These are phyloP conservation scores for Macquaria australasica DNA, from an alignment of 2,113 vertebrate genomes.

Conservation along the genomic window DNA sequence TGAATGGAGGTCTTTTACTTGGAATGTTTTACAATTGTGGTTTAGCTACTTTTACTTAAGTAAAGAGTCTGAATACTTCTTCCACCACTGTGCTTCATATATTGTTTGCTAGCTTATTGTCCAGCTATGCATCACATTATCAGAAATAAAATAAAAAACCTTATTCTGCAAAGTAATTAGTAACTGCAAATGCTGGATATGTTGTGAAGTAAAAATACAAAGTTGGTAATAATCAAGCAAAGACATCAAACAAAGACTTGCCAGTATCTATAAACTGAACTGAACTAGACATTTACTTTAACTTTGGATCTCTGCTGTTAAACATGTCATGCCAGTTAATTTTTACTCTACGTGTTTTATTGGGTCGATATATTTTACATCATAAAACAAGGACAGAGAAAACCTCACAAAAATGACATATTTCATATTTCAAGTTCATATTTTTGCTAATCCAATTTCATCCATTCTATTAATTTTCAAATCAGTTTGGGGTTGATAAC, in stretches of 20 bases:
- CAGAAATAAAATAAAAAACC: background rate
- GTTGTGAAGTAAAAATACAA: background rate
- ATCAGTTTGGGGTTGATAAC: slow-evolving; percentile 18
- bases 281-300: background rate
- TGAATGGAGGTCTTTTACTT: background rate
- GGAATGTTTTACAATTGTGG: background rate
- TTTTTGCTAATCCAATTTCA: background rate
- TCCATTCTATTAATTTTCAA: slow-evolving; percentile 2
- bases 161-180: background rate
- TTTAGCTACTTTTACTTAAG: too few relatives aligned
- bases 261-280: background rate
- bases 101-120: background rate
- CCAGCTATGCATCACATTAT: background rate
- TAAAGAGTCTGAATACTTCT: too few relatives aligned
- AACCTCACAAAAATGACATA: background rate
- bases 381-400: background rate
- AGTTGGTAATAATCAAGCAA: too few relatives aligned
- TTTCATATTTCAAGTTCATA: background rate
- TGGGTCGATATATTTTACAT: background rate
- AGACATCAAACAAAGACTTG: too few relatives aligned
- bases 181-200: background rate
- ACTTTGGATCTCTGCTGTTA: background rate
- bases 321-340: background rate
- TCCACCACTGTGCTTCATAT: background rate
- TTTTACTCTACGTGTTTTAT: background rate